Percentiles rank a stretch among this genome's conserved stretches.
Conservation (phyloP, 2,113 vertebrate genomes). For the Podiceps cristatus region DNA sequence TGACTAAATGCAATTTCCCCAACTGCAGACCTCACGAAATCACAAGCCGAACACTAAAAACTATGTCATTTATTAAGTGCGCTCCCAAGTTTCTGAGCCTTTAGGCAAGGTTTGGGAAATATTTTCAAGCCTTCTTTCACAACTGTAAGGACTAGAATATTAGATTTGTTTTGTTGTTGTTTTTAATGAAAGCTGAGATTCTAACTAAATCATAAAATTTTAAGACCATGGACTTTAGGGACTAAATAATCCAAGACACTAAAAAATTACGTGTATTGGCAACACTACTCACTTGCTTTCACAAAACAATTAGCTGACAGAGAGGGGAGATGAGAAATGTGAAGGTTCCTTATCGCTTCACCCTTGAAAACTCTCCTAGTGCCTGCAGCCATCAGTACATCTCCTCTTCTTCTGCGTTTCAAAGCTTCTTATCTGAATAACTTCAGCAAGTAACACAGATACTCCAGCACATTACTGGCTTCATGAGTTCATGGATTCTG, state of each 20-base stretch:
- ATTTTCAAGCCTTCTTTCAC: neutral
- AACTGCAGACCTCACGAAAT: neutral
- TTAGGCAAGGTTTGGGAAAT: neutral
- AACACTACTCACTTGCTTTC: neutral
- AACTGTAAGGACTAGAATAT: neutral
- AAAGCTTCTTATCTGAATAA: neutral
- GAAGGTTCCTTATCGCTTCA: neutral
- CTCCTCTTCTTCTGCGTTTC: neutral
- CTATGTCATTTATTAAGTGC: neutral
- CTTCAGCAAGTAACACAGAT: neutral
- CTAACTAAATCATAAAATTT: neutral
- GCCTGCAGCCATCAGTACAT: neutral
- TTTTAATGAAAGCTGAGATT: neutral
- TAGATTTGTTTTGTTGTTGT: neutral
- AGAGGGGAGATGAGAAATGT: neutral
- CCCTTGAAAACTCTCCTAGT: neutral
- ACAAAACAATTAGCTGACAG: neutral
- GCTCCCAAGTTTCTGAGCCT: neutral
- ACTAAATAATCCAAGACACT: neutral
- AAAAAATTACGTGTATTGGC: neutral
- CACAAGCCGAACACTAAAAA: fast-evolving
- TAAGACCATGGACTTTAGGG: neutral
- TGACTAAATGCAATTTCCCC: neutral
- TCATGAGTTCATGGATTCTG: neutral
- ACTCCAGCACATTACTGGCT: neutral